phyloP scores from a whole-genome alignment of 1,140 invertebrate genomes.

The Rhopalosiphum maidis region DNA sequence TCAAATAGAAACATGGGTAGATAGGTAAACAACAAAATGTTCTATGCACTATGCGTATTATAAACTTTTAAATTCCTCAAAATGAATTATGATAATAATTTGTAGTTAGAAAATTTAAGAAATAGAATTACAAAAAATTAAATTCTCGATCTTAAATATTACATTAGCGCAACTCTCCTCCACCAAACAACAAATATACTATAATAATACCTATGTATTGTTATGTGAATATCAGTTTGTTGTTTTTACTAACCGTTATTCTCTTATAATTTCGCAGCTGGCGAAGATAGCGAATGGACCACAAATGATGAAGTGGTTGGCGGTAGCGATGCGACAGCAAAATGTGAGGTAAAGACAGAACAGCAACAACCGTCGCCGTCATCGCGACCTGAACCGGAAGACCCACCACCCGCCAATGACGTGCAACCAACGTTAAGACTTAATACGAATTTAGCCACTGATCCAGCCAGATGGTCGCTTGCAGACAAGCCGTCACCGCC shows the following conservation, averaged over 20 bases:
- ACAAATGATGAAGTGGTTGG: background rate
- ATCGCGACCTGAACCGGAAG: background rate
- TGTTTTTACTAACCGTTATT: background rate
- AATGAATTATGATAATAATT: background rate
- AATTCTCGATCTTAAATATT: too few relatives aligned
- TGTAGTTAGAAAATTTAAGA: too few relatives aligned
- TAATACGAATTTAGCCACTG: slow-evolving; percentile 38
- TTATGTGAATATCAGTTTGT: background rate
- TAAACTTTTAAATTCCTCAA: background rate
- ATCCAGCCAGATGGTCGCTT: slow-evolving; percentile 6
- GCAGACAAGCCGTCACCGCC: background rate
- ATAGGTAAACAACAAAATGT: background rate
- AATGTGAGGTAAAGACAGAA: slow-evolving; percentile 2
- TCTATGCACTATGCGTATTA: too few relatives aligned
- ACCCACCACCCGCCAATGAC: background rate
- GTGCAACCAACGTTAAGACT: background rate
- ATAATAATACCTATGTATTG: too few relatives aligned
- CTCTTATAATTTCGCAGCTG: background rate
- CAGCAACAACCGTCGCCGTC: background rate
- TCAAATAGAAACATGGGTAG: background rate
- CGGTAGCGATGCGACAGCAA: background rate
- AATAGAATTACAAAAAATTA: too few relatives aligned
- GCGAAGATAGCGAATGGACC: slow-evolving; percentile 49
- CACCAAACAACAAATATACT: background rate
- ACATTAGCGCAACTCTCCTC: too few relatives aligned